Percentiles rank a stretch among this genome's conserved stretches.
Evolutionary conservation across 2,888 invertebrate genomes (phyloP).

Genomic region (Coleophora deauratella): DNA sequence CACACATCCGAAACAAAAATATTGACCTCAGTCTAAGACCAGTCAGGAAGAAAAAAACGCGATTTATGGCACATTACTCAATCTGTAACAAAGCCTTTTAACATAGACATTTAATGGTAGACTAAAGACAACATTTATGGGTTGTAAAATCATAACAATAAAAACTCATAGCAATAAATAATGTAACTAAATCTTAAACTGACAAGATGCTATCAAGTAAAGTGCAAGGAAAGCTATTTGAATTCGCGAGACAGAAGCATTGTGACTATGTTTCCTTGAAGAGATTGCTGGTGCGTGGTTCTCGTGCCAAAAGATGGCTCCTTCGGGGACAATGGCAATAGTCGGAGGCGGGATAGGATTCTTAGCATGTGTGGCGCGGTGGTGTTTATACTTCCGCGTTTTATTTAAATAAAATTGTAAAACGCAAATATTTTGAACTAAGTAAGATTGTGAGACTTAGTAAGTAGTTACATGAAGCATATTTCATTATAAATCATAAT

Average conservation of each 20-base stretch:
- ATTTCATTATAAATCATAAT: too few species aligned
- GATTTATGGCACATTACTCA: too few species aligned
- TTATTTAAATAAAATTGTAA: too few species aligned
- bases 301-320: constrained; percentile 38
- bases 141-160: background rate
- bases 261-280: constrained; percentile 43
- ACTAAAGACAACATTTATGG: constrained; percentile 1
- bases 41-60: too few species aligned
- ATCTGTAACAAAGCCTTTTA: too few species aligned
- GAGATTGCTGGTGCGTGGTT: constrained; percentile 38
- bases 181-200: constrained; percentile 21
- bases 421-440: too few species aligned
- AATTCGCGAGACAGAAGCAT: constrained; percentile 43
- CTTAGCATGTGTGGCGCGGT: constrained; percentile 14
- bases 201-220: constrained; percentile 42
- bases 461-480: too few species aligned
- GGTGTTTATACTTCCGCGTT: too few species aligned
- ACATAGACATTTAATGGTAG: background rate
- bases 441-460: too few species aligned
- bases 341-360: constrained; percentile 25
- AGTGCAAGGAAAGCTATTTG: constrained; percentile 32
- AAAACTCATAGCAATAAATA: constrained; percentile 18
- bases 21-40: too few species aligned
- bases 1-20: too few species aligned
- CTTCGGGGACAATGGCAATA: constrained; percentile 30